A percentile compares a stretch with the other conserved stretches of the same genome.
These are phyloP conservation scores for Odobenus rosmarus DNA, from an alignment of 2,113 vertebrate genomes.

Conservation along the genomic window DNA sequence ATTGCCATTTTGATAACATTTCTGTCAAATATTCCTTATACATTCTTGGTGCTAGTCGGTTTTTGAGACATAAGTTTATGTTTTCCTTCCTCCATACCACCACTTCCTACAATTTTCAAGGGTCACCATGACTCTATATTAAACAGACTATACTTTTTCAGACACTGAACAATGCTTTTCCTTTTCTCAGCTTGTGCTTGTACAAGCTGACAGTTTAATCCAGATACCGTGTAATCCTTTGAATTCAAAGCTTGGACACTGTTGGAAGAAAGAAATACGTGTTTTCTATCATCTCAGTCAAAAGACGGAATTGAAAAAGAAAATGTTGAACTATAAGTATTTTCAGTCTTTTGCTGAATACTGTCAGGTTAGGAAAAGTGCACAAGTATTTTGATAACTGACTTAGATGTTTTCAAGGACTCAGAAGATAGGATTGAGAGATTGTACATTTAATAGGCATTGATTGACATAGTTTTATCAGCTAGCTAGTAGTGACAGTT, in stretches of 20 bases:
- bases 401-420: conserved; percentile 40
- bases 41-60: not conserved
- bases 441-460: conserved; percentile 4
- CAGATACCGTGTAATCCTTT: conserved; percentile 60
- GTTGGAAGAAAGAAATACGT: conserved; percentile 47
- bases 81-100: not conserved
- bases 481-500: not conserved
- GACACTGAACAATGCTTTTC: conserved; percentile 26
- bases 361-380: not conserved
- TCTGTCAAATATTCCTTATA: not conserved
- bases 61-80: not conserved
- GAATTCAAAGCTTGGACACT: conserved; percentile 63
- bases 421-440: conserved; percentile 13
- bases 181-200: conserved; percentile 44
- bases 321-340: conserved; percentile 34
- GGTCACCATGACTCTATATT: not conserved
- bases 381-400: conserved; percentile 45
- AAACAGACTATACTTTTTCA: conserved; percentile 10
- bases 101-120: not conserved
- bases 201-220: conserved; percentile 63
- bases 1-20: not conserved
- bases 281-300: conserved; percentile 57
- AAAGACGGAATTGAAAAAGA: conserved; percentile 58
- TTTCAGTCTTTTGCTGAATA: conserved; percentile 54
- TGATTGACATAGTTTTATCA: conserved; percentile 38